Percentiles rank a stretch among this genome's conserved stretches.
These are phyloP conservation scores for Frieseomelitta varia DNA, from an alignment of 1,140 invertebrate species.

Conservation along the genomic window DNA sequence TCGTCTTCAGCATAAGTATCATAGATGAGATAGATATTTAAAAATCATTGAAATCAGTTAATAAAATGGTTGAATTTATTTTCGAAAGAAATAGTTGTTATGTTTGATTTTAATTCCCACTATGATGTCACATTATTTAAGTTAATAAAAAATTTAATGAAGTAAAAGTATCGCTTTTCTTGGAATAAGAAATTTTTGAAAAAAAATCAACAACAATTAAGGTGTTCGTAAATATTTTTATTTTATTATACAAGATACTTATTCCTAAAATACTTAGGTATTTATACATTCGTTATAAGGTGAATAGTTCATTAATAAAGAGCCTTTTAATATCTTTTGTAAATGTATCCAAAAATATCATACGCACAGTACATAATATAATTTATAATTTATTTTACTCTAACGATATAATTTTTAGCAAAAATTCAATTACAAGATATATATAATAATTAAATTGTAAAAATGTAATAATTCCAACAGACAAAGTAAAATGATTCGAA, in stretches of 20 bases:
- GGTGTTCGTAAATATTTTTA: constrained; percentile 2
- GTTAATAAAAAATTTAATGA: not conserved
- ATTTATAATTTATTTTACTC: constrained; percentile 40
- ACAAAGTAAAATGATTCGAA: not conserved
- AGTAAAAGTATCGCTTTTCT: not conserved
- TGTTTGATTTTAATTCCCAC: no score
- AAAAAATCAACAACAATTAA: not conserved
- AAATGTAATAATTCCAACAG: not conserved
- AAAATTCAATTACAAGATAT: not conserved
- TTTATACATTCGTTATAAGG: constrained; percentile 43
- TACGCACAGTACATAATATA: constrained; percentile 20
- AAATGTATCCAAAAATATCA: constrained; percentile 52
- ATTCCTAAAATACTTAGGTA: constrained; percentile 33
- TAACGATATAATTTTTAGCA: not conserved
- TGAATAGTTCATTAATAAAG: constrained; percentile 23
- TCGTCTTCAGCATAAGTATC: no score
- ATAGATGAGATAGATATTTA: no score
- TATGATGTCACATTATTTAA: not conserved
- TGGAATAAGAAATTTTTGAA: not conserved
- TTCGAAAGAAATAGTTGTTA: no score
- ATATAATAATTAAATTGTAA: no score
- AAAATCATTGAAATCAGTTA: no score
- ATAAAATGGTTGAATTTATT: no score
- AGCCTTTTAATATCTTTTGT: constrained; percentile 37
- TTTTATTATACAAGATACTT: constrained; percentile 41